Conservation (phyloP, 2,888 invertebrate genomes). For the Hypselothyrea guttata region DNA sequence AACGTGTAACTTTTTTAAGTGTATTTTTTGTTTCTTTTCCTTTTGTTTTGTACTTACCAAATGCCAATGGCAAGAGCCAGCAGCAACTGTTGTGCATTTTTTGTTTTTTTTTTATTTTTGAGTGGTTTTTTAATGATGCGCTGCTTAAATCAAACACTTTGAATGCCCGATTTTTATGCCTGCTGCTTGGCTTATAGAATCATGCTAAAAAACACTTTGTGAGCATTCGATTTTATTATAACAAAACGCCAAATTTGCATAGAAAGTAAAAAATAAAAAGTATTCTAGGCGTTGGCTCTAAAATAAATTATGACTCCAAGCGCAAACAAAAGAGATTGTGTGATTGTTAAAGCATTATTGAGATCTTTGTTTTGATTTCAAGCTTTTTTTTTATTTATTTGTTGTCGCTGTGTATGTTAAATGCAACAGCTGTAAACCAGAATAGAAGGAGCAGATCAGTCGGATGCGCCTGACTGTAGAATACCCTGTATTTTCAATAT, state of each 20-base stretch:
- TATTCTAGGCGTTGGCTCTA: conserved; percentile 20
- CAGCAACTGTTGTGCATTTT: conserved; percentile 46
- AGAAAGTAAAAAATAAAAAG: conserved; percentile 37
- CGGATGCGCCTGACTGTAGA: no score
- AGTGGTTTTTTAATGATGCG: conserved; percentile 29
- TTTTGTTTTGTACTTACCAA: conserved; percentile 67
- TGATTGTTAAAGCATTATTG: no score
- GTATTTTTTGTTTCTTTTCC: conserved; percentile 4
- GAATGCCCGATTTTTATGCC: neutral
- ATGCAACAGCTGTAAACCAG: conserved; percentile 26
- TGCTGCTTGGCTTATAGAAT: conserved; percentile 27
- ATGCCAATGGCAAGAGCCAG: conserved; percentile 70
- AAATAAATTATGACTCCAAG: conserved; percentile 18
- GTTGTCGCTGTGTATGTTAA: no score
- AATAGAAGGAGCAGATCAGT: conserved; percentile 17
- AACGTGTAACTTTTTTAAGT: conserved; percentile 38
- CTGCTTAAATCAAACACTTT: no score
- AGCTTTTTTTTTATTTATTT: conserved; percentile 10
- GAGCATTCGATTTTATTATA: conserved; percentile 19
- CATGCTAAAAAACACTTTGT: conserved; percentile 42
- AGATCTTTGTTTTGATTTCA: conserved; percentile 13
- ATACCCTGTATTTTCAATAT: no score
- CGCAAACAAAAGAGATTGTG: conserved; percentile 11
- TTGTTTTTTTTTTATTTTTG: conserved; percentile 16
- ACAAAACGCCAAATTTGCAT: conserved; percentile 34